Conservation (phyloP, 2,888 invertebrate species). For the Drosophila eohydei region DNA sequence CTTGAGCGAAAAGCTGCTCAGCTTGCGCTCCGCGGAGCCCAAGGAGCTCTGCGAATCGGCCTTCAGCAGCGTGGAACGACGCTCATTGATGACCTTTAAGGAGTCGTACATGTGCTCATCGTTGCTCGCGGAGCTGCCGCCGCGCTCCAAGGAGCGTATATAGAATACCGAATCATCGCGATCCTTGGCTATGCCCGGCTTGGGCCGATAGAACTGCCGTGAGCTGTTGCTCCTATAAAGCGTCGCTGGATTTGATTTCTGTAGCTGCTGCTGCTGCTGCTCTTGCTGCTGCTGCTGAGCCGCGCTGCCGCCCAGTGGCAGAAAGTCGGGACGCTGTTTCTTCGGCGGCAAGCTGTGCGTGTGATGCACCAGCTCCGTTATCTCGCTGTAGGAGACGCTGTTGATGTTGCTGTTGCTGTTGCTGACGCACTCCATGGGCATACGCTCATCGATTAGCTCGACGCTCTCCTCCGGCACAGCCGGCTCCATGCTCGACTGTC, state of each 20-base stretch:
- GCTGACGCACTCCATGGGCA: conserved; percentile 9
- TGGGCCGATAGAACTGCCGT: conserved; percentile 83
- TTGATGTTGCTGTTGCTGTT: conserved; percentile 3
- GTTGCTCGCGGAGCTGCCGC: conserved; percentile 49
- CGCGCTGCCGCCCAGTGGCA: conserved; percentile 64
- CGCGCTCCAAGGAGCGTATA: conserved; percentile 69
- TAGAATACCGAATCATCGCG: conserved; percentile 83
- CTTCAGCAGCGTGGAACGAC: conserved; percentile 83
- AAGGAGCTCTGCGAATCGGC: conserved; percentile 83
- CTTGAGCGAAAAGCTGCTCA: conserved; percentile 72
- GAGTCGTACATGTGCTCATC: conserved; percentile 83
- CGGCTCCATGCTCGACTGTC: conserved; percentile 85
- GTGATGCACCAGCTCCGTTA: conserved; percentile 53
- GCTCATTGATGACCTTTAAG: conserved; percentile 84
- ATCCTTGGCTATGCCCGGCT: conserved; percentile 77
- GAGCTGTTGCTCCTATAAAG: conserved; percentile 84
- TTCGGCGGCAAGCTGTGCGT: conserved; percentile 65
- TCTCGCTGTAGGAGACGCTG: conserved; percentile 43
- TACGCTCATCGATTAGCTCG: conserved; percentile 60
- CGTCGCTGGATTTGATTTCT: conserved; percentile 36
- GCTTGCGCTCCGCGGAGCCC: conserved; percentile 73
- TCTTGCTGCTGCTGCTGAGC: conserved; percentile 23
- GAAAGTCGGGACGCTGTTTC: conserved; percentile 81
- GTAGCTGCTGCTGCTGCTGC: conserved; percentile 8
- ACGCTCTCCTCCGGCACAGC: conserved; percentile 83